phyloP scores from a whole-genome alignment of 2,113 vertebrate genomes.

The Syrrhaptes paradoxus region DNA sequence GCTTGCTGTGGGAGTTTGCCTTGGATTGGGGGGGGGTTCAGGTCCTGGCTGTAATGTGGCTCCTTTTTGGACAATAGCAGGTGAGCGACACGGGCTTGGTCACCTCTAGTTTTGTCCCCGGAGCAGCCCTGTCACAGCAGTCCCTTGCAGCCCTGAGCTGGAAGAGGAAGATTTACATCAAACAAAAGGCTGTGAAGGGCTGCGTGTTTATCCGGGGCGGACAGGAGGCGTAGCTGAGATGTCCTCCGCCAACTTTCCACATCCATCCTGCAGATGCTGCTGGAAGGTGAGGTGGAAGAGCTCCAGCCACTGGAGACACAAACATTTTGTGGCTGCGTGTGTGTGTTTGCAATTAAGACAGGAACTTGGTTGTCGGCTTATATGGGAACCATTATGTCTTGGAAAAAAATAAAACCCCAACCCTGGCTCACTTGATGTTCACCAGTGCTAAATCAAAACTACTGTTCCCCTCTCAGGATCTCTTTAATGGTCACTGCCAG shows the following conservation, averaged over 20 bases:
- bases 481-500: constrained; percentile 37
- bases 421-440: constrained; percentile 39
- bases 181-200: constrained; percentile 50
- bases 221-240: not conserved
- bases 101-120: not conserved
- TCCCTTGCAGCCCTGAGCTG: not conserved
- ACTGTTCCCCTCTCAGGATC: constrained; percentile 51
- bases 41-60: not conserved
- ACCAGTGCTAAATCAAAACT: constrained; percentile 51
- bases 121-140: constrained; percentile 12
- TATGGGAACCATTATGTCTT: constrained; percentile 47
- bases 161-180: constrained; percentile 39
- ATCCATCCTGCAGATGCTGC: constrained; percentile 32
- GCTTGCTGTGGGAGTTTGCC: not conserved
- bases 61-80: not conserved
- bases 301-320: constrained; percentile 24
- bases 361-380: constrained; percentile 37
- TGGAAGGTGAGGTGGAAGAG: constrained; percentile 55
- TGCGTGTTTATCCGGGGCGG: not conserved
- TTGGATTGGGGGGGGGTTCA: rapidly evolving
- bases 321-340: not conserved
- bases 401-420: not conserved
- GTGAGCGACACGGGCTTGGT: not conserved
- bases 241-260: constrained; percentile 51
- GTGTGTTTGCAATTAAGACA: constrained; percentile 62